Evolutionary conservation across 2,888 invertebrate species (phyloP).

Genomic region (Hermaeophaga mercurialis): DNA sequence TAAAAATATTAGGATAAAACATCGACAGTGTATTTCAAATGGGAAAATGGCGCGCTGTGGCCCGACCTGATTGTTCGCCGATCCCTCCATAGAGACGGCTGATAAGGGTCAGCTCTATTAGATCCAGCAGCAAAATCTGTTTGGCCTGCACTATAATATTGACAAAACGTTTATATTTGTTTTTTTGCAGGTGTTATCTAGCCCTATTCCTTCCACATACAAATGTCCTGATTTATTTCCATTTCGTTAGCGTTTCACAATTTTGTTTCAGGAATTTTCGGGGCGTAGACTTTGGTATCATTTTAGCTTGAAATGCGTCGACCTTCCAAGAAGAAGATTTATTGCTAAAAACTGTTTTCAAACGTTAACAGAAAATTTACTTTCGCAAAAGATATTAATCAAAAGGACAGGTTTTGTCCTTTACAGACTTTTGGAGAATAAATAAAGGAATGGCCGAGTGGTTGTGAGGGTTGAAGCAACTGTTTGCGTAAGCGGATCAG

Average conservation of each 20-base stretch:
- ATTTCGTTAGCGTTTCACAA: not conserved
- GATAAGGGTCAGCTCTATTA: too few relatives aligned
- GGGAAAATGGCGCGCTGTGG: too few relatives aligned
- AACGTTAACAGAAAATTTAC: constrained; percentile 16
- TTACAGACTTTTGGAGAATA: constrained; percentile 5
- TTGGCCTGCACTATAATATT: too few relatives aligned
- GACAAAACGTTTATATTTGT: too few relatives aligned
- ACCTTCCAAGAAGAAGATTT: not conserved
- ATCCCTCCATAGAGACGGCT: too few relatives aligned
- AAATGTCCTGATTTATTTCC: not conserved
- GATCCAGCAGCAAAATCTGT: too few relatives aligned
- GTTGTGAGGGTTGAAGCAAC: constrained; percentile 5
- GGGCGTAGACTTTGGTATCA: not conserved
- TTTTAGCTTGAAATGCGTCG: not conserved
- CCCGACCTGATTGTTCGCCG: too few relatives aligned
- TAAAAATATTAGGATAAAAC: too few relatives aligned
- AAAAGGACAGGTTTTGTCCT: constrained; percentile 31
- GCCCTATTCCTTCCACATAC: too few relatives aligned
- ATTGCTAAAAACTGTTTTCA: not conserved
- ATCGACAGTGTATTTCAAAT: too few relatives aligned
- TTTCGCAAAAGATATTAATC: constrained; percentile 27
- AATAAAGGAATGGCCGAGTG: constrained; percentile 15
- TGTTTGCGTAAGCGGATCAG: constrained; percentile 1
- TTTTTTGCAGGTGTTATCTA: too few relatives aligned
- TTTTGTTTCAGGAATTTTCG: not conserved